Evolutionary conservation across 2,888 invertebrate genomes (phyloP), one percentile per base, ranked within the genome.

Genomic region (Drosophila formosana): DNA sequence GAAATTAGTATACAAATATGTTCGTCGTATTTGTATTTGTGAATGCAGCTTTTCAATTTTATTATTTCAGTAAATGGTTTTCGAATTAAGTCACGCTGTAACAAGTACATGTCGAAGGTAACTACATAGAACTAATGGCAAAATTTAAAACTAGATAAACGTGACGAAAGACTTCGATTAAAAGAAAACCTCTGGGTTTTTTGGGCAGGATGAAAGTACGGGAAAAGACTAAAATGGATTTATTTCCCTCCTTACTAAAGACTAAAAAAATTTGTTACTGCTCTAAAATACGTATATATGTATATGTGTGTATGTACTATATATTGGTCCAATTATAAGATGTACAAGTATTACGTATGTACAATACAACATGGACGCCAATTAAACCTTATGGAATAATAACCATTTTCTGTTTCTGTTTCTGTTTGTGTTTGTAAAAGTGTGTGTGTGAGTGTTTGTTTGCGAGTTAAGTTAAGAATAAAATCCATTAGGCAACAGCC

Each of bases 401-500:
- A 63, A 58, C 70, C 75, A 58, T 28, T 26, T 26, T 47, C 4
- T 13, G 46, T 28, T 18, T 18, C 18, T 18, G 18, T 18, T 18
- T 18, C 1, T 18, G 18, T 18, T 18, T 18, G 26, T 26, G 5
- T 5, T 9, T 58, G 46, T 63, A 57, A 74, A 70, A 37, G 46
- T 28, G 52, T 61, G 47, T 30, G n/a, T 28, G 6, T 30, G 43
- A 25, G 52, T 61, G 47, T 30, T 3, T 28, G 6, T 25, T 49
- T 57, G 57, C 9, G 25, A 25, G 25, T 41, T 46, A 37, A 53
- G 39, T 47, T 56, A 66, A 56, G 58, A 55, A 64, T 72, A 66
- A 75, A 82, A 67, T 81, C 66, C 72, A 79, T 75, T 72, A 50
- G 63, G 64, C 78, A 73, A 72, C 62, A 72, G 67, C 56, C 58